phyloP scores from a whole-genome alignment of 2,888 invertebrate species.

The Apamea crenata region DNA sequence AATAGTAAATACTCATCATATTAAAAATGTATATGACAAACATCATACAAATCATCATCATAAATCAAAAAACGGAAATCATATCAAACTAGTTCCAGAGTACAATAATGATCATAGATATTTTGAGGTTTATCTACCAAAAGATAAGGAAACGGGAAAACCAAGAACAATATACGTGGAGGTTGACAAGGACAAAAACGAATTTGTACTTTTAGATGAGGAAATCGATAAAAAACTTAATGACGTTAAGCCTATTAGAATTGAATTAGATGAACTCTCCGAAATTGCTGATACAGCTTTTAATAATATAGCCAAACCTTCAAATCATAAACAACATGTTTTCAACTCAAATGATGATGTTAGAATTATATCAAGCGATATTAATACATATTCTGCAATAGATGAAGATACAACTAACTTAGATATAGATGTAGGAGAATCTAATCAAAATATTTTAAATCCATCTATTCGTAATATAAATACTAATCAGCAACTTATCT shows the following conservation, averaged over 20 bases:
- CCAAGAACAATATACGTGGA: slow-evolving; percentile 47
- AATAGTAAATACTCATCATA: background rate
- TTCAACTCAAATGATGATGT: slow-evolving; percentile 15
- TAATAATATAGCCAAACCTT: background rate
- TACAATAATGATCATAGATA: slow-evolving; percentile 21
- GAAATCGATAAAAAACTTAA: slow-evolving; percentile 17
- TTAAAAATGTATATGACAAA: background rate
- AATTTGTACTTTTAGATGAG: slow-evolving; percentile 27
- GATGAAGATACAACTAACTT: background rate
- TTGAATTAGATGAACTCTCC: slow-evolving; percentile 39
- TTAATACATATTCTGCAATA: background rate
- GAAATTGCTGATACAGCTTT: slow-evolving; percentile 31
- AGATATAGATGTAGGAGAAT: background rate
- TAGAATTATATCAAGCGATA: background rate
- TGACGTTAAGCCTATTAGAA: slow-evolving; percentile 15
- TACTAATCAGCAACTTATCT: background rate
- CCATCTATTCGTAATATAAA: background rate
- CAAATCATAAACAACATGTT: background rate
- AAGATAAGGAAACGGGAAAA: slow-evolving; percentile 22
- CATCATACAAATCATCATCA: slow-evolving; percentile 1
- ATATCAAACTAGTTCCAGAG: slow-evolving; percentile 6
- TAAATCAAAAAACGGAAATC: slow-evolving; percentile 7
- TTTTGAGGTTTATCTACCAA: slow-evolving; percentile 45
- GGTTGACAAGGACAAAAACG: slow-evolving; percentile 29
- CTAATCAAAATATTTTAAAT: background rate